Conservation (phyloP, 2,888 invertebrate species). For the Mamestra brassicae region DNA sequence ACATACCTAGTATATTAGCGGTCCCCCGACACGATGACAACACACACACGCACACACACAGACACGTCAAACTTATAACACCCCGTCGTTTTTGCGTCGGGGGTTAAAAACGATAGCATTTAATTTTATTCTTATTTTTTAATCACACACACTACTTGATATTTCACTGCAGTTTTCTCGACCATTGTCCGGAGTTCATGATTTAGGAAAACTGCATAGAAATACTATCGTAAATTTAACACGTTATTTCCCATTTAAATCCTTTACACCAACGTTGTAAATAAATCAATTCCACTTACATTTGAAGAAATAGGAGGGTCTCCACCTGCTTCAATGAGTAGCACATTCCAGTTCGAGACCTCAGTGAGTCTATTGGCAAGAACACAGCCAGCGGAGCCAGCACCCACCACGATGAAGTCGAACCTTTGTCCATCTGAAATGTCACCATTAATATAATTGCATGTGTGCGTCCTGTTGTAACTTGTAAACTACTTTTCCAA, state of each 20-base stretch:
- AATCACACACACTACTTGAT: no score
- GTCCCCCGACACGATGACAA: no score
- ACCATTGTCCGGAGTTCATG: background rate
- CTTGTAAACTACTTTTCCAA: no score
- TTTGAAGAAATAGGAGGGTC: conserved; percentile 70
- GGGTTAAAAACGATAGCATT: background rate
- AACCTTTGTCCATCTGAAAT: conserved; percentile 70
- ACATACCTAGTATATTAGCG: no score
- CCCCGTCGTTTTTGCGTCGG: no score
- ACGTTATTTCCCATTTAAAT: background rate
- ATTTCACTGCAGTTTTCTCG: background rate
- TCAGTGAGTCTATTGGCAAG: conserved; percentile 54
- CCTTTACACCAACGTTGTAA: background rate
- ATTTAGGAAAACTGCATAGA: background rate
- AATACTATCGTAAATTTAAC: background rate
- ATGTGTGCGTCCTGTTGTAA: no score
- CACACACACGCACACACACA: no score
- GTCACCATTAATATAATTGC: background rate
- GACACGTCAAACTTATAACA: no score
- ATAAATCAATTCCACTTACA: conserved; percentile 61
- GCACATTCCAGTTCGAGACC: conserved; percentile 64
- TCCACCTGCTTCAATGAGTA: conserved; percentile 72
- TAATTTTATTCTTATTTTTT: background rate
- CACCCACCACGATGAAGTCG: conserved; percentile 13
- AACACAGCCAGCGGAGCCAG: conserved; percentile 1